A percentile compares a stretch with the other conserved stretches of the same genome.
Conservation (phyloP, 2,888 invertebrate species). For the Netelia melanura region DNA sequence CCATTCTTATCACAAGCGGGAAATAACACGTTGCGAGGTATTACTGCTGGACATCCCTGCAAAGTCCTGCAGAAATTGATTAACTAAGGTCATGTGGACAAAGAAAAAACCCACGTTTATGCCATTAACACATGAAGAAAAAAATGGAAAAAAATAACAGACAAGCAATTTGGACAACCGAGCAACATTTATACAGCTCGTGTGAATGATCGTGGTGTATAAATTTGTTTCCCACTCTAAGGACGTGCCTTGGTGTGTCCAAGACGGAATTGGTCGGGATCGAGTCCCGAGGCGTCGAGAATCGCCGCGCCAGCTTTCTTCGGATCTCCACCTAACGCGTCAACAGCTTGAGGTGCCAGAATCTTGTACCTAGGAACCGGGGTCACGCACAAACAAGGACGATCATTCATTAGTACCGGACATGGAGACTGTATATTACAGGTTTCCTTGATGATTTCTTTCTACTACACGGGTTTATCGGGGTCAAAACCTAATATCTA, state of each 20-base stretch:
- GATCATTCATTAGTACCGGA: constrained; percentile 71
- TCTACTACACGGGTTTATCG: background rate
- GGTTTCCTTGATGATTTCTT: background rate
- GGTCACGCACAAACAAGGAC: constrained; percentile 74
- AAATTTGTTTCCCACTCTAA: constrained; percentile 55
- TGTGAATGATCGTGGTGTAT: constrained; percentile 8
- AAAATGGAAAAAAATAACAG: background rate
- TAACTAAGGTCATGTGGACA: background rate
- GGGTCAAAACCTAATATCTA: background rate
- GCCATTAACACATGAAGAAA: background rate
- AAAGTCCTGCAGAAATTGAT: background rate
- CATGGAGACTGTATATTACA: background rate
- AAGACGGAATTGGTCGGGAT: constrained; percentile 96
- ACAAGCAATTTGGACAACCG: constrained; percentile 1
- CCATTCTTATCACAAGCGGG: too few species aligned
- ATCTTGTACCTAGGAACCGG: constrained; percentile 95
- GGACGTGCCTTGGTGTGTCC: constrained; percentile 99
- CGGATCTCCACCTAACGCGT: constrained; percentile 89
- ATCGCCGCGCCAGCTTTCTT: constrained; percentile 94
- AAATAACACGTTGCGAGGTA: too few species aligned
- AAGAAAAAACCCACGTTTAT: background rate
- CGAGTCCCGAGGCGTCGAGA: constrained; percentile 93
- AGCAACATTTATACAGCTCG: background rate
- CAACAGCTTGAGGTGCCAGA: constrained; percentile 96
- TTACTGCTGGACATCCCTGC: background rate